A percentile compares a stretch with the other conserved stretches of the same genome.
Evolutionary conservation across 1,140 invertebrate genomes (phyloP).

Genomic region (Colletes latitarsis): DNA sequence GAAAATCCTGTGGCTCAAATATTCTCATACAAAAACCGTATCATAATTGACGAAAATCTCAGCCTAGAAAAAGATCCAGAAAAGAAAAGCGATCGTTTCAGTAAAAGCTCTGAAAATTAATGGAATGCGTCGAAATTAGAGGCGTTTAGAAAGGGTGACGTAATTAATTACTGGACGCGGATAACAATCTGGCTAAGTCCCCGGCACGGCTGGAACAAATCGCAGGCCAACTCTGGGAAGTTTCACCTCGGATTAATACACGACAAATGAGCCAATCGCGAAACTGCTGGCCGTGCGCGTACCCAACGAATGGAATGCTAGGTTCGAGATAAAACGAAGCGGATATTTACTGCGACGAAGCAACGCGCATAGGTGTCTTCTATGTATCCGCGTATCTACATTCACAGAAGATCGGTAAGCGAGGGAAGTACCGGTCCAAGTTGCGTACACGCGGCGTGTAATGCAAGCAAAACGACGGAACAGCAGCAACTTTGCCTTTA

Average conservation of each 20-base stretch:
- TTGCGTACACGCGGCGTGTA: not conserved
- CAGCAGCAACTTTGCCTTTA: conserved; percentile 12
- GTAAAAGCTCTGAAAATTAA: too few species aligned
- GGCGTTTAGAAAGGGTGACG: too few species aligned
- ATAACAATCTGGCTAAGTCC: not conserved
- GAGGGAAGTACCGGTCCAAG: not conserved
- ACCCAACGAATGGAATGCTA: conserved; percentile 34
- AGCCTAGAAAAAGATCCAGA: too few species aligned
- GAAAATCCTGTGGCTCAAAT: too few species aligned
- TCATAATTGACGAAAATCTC: too few species aligned
- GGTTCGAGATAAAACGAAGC: conserved; percentile 14
- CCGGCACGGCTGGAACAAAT: not conserved
- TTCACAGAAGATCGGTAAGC: conserved; percentile 15
- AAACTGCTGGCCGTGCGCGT: not conserved
- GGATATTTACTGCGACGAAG: conserved; percentile 28
- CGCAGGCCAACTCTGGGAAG: not conserved
- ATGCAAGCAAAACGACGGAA: conserved; percentile 27
- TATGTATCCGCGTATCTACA: conserved; percentile 16
- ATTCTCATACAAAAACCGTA: too few species aligned
- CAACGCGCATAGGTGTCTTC: conserved; percentile 2
- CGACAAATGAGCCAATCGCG: conserved; percentile 33
- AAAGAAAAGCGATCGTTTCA: too few species aligned
- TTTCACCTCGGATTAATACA: conserved; percentile 26
- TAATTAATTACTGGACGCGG: too few species aligned
- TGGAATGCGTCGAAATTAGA: too few species aligned